Evolutionary conservation across 2,797 vertebrate species (phyloP), one percentile per base, ranked within the genome.

Genomic region (Falco berigora): DNA sequence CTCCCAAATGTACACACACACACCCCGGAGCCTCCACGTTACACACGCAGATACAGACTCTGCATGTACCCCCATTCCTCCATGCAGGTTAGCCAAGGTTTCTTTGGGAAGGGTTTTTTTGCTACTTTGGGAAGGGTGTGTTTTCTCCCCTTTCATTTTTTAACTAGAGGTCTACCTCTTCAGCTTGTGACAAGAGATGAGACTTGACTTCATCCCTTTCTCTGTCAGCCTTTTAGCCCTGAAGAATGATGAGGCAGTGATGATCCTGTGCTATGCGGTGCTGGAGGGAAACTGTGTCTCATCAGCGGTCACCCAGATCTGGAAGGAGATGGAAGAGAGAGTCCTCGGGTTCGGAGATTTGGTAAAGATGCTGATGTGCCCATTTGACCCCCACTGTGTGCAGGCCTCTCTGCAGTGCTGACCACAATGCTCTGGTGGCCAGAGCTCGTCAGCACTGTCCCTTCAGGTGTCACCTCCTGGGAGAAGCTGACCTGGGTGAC

Each of bases 251-350:
- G 96, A 98, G 30, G 96, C 97, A 22, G 34, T 98, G 93, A 46
- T 92, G 79, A 67, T 97, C 62, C 86, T 98, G 84, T 98, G 98
- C 94, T 98, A 97, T 5, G 86, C 96, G 8, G 66, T 98, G 44
- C 67, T 98, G 92, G 94, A 97, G 90, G 97, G 96, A 77, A 95
- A 94, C 79, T 98, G 98, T 55, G n/a, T 97, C 79, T 89, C 95
- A 0, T 97, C 96, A 0, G 88, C 92, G 55, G 52, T 97, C 18
- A 90, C 97, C 78, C 94, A 50, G 82, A 97, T 97, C 94, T 98
- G 98, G 98, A 97, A 92, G 91, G 86, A 96, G 90, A 20, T 97
- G 87, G 98, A 98, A 62, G 91, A 81, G 50, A 96, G 90, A 81
- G 42, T 56, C 50, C 44, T 97, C 34, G 97, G 97, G 27, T 98